phyloP scores from a whole-genome alignment of 2,797 vertebrate genomes.

The Delichon dasypus region DNA sequence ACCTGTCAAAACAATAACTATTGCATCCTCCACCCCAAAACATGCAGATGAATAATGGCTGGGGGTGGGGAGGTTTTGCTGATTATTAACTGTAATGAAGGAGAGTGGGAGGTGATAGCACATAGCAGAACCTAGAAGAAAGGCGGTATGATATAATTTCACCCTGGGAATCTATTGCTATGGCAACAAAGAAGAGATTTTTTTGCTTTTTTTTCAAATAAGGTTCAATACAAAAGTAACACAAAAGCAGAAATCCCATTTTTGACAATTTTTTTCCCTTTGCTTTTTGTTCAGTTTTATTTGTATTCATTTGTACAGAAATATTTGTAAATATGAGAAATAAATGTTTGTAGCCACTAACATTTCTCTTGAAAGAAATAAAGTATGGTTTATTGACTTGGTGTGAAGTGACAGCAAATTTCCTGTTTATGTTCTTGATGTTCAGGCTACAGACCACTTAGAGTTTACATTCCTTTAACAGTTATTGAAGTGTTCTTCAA shows the following conservation, averaged over 20 bases:
- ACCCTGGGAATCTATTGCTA: slow-evolving; percentile 74
- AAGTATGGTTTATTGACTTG: neutral
- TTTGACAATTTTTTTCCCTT: slow-evolving; percentile 4
- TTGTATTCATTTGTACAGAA: neutral
- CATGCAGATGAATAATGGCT: slow-evolving; percentile 38
- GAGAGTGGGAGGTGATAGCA: slow-evolving; percentile 73
- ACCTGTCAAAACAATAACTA: slow-evolving; percentile 15
- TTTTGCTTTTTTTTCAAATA: neutral
- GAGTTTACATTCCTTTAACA: neutral
- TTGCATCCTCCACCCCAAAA: neutral
- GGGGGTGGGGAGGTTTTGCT: slow-evolving; percentile 37
- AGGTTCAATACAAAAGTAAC: slow-evolving; percentile 42
- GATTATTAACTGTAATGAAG: slow-evolving; percentile 71
- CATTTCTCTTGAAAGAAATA: neutral
- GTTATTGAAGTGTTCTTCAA: neutral
- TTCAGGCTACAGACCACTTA: neutral
- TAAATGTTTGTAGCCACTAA: neutral
- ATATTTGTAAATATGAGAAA: slow-evolving; percentile 38
- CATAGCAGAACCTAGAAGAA: slow-evolving; percentile 72
- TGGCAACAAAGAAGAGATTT: slow-evolving; percentile 74
- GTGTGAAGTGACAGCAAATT: slow-evolving; percentile 30
- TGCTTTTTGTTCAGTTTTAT: neutral
- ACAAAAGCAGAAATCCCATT: slow-evolving; percentile 35
- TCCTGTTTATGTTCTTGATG: neutral
- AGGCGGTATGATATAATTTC: slow-evolving; percentile 75